Base-by-base conservation (phyloP, 2,113 vertebrate genomes). In the Triplophysa dalaica region DNA sequence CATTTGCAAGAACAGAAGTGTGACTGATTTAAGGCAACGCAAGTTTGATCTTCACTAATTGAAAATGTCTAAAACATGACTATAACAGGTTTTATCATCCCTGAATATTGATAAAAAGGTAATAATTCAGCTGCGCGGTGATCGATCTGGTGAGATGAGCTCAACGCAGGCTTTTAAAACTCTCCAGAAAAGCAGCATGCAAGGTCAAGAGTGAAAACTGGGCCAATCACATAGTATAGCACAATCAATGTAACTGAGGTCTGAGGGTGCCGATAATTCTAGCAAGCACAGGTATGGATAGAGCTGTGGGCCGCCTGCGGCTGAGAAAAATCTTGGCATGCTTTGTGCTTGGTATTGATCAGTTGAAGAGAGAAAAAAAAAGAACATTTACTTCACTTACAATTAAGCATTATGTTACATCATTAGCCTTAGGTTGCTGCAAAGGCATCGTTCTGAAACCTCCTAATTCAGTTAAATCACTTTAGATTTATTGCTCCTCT, bases 121-220 rank as follows among this genome's bases (percentile, higher is more conserved):
- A 67, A 74, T 74, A 79, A 72, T 67, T 83, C 74, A 72, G 58
- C 73, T 12, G 10, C 38, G 43, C 26, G 0, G 17, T 10, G 70
- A 63, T 61, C 33, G 10, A 72, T 78, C 19, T 29, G 33, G 9
- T 0, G 10, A 52, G 56, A 75, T 45, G 21, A 45, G 58, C 29
- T 72, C 24, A 70, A 38, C 29, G 41, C 24, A 76, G 17, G 48
- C 29, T 73, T 63, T 81, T 70, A 70, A 70, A 70, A 72, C 41
- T 73, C 22, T 3, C 14, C 50, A n/a, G 26, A 41, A 80, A 33
- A 38, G 45, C 65, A 61, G 58, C 24, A 58, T 16, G 33, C 67
- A 80, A 77, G 73, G 66, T 80, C 78, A 80, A 70, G 9, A 63
- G 60, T 58, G n/a, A 70, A 78, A 77, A 66, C 81, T 68, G 54